Evolutionary conservation across 2,888 invertebrate species (phyloP).

Genomic region (Chorisops tibialis): DNA sequence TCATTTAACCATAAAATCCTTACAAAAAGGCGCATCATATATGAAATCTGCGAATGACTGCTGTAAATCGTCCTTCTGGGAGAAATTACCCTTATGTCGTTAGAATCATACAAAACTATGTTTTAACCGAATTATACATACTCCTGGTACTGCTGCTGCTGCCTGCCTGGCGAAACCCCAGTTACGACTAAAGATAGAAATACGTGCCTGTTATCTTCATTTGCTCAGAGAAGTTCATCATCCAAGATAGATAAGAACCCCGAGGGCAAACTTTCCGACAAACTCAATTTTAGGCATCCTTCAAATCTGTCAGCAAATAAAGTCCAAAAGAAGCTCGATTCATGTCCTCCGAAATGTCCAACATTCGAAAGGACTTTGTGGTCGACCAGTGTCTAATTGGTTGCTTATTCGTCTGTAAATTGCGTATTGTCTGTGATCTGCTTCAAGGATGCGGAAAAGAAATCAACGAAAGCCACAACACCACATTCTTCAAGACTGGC

Average conservation of each 20-base stretch:
- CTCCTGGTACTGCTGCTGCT: background rate
- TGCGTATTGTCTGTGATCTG: constrained; percentile 29
- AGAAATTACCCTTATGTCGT: background rate
- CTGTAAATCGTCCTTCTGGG: background rate
- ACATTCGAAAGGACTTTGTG: background rate
- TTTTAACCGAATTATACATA: constrained; percentile 17
- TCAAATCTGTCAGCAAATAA: constrained; percentile 31
- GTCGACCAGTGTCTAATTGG: constrained; percentile 35
- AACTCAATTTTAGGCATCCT: constrained; percentile 32
- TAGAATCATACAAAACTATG: background rate
- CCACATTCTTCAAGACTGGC: constrained; percentile 9
- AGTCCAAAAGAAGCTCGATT: background rate
- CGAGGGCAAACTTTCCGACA: constrained; percentile 27
- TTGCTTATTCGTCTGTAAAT: constrained; percentile 37
- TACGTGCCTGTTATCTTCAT: constrained; percentile 15
- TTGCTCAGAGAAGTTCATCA: constrained; percentile 13
- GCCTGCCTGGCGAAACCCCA: no score
- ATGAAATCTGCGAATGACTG: no score
- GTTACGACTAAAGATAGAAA: background rate
- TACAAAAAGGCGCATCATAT: no score
- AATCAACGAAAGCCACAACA: constrained; percentile 1
- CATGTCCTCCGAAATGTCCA: background rate
- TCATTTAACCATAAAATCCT: no score
- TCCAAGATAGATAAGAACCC: constrained; percentile 3
- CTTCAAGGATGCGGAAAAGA: background rate